Conservation (phyloP, 2,888 invertebrate species). For the Eurytoma californica region DNA sequence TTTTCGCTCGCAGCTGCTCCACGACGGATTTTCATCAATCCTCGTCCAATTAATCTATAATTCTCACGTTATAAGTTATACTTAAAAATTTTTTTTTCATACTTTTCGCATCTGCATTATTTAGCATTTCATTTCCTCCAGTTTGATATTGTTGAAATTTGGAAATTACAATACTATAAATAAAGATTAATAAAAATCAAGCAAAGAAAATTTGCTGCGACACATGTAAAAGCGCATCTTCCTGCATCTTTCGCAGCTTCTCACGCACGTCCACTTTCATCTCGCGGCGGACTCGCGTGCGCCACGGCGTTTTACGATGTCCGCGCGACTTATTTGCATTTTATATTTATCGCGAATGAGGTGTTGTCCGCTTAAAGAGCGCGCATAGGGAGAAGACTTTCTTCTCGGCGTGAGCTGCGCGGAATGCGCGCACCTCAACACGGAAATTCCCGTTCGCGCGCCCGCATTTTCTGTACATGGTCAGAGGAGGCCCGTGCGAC, state of each 20-base stretch:
- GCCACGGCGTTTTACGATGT: conserved; percentile 52
- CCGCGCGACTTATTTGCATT: conserved; percentile 65
- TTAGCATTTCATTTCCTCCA: too few relatives aligned
- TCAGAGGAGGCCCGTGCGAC: neutral
- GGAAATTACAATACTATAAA: neutral
- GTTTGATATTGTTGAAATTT: too few relatives aligned
- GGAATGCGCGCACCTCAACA: conserved; percentile 22
- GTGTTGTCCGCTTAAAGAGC: conserved; percentile 44
- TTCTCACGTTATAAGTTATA: too few relatives aligned
- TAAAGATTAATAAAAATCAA: neutral
- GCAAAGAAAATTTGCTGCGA: neutral
- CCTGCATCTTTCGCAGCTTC: conserved; percentile 28
- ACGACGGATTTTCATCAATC: too few relatives aligned
- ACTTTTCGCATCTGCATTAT: neutral
- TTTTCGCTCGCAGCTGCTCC: neutral
- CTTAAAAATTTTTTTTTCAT: too few relatives aligned
- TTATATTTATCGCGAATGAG: conserved; percentile 68
- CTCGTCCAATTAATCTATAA: too few relatives aligned
- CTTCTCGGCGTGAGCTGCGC: neutral
- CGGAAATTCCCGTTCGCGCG: conserved; percentile 8
- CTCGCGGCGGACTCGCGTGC: conserved; percentile 46
- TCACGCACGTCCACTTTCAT: conserved; percentile 44
- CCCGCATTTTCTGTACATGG: conserved; percentile 12
- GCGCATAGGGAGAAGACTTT: conserved; percentile 29
- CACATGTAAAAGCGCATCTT: conserved; percentile 13